Base-by-base conservation (phyloP, 2,113 vertebrate genomes). In the Probosciger aterrimus region DNA sequence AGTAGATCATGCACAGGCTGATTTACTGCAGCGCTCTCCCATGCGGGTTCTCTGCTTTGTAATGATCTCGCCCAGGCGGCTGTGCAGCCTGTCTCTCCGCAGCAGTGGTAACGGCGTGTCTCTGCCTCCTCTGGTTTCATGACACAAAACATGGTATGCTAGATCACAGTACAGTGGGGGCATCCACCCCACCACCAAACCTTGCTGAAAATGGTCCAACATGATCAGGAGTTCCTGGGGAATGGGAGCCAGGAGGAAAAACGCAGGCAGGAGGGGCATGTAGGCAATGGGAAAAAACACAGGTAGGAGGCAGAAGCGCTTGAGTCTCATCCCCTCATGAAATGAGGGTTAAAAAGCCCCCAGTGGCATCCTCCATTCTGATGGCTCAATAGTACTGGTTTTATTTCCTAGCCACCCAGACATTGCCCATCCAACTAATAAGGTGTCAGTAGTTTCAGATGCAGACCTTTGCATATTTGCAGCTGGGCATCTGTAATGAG, bases 271-370 rank as follows among this genome's bases (percentile, higher is more conserved):
- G 39, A 80, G 71, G 30, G 70, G 15, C 18, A 10, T 7, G 25
- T 1, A 2, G 15, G 28, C n/a, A 43, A 7, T 18, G n/a, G 57
- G 31, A 81, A 84, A 47, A 10, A 52, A 9, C 14, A 24, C 0
- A 2, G 52, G 16, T 27, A 64, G n/a, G 25, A 85, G 24, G 15
- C 53, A 82, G 46, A 62, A 74, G 2, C 0, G 2, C 35, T 16
- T 9, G 22, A 63, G 24, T 70, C 39, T 82, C 44, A 31, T 49
- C 19, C 3, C 18, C 16, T 87, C 24, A 14, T 18, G 22, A 69
- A 69, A 69, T 0, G 2, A 44, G 7, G 9, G 17, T 0, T 0
- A 0, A 20, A 59, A 53, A 77, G 25, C 0, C 0, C 35, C 7
- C 33, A 46, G 6, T 33, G 30, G n/a, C 82, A 39, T 88, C 49